Base-by-base conservation (phyloP, 2,888 invertebrate species). In the Hirtodrosophila alboralis region DNA sequence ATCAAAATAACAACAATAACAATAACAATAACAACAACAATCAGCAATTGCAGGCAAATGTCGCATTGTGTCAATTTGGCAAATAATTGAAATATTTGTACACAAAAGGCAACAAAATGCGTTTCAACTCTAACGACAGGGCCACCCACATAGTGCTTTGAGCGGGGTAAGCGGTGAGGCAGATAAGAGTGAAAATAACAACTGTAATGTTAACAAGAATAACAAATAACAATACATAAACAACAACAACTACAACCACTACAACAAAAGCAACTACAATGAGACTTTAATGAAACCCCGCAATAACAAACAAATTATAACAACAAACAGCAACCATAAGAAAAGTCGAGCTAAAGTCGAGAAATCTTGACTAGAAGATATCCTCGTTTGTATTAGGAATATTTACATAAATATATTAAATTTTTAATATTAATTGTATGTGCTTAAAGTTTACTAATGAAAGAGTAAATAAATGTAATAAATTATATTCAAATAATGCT, bases 241-340 rank as follows among this genome's bases (percentile, higher is more conserved):
- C 23, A 26, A 44, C 14, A 37, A 31, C 14, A 16, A 34, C 9
- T 7, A 38, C 33, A 37, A 14, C 27, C 26, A 49, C 65, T 31
- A 68, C 51, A 41, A 40, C 52, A 57, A 58, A 44, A 58, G 13
- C 27, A 40, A 10, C 16, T 26, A 13, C 38, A 41, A 28, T 27
- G 63, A 47, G 63, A 75, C 59, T 73, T 51, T 70, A 76, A 63
- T 76, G 75, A 75, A 75, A 72, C 73, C 76, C 53, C 58, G 76
- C 76, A 75, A 72, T 69, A 60, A 49, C 66, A 66, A 75, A 75
- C 41, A 52, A 40, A n/a, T n/a, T n/a, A n/a, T n/a, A n/a, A n/a
- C n/a, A n/a, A n/a, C 38, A 47, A 64, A 57, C 57, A 33, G 40
- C 33, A 23, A 12, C 21, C 33, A 38, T 10, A 45, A 49, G 30